Evolutionary conservation across 2,113 vertebrate genomes (phyloP), one percentile per base, ranked within the genome.

Genomic region (Epinephelus lanceolatus): DNA sequence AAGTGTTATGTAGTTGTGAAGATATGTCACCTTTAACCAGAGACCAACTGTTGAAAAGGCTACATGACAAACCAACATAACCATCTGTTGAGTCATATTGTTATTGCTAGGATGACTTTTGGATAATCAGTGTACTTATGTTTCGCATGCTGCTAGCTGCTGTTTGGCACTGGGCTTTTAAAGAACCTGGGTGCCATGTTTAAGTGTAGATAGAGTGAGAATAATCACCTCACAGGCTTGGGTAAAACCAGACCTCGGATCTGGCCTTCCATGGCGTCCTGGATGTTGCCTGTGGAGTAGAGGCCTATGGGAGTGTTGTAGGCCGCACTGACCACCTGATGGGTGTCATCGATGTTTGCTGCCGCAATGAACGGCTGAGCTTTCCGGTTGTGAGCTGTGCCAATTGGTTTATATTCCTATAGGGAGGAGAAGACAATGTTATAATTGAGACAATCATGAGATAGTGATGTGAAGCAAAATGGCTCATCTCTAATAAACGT

Each of bases 271-370:
- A 99, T 96, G 0, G 98, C 98, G 0, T 99, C 98, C 94, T 98
- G 97, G 87, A 99, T 99, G 95, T 99, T 99, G 92, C 96, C 97
- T 70, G 97, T 96, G 85, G 98, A 99, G 95, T 99, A 99, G 71
- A 99, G 97, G 89, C 98, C 98, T 87, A 99, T 99, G 55, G 98
- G 98, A 62, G 98, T 97, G 94, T 99, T 99, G 97, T 99, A 99
- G 94, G 97, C 93, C 18, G 98, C 94, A 57, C 98, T 99, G 95
- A 99, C 98, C 96, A 99, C 97, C 96, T 99, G 98, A 74, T 95
- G 97, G 93, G 96, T 97, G 95, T 98, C 97, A 85, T 98, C 97
- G 92, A 99, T 96, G 95, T 97, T 99, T 79, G 97, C 98, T 72
- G 98, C 97, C 53, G 98, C 97, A 85, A 99, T 94, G 93, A 99